Conservation (phyloP, 2,888 invertebrate species). For the Cantharis rustica region DNA sequence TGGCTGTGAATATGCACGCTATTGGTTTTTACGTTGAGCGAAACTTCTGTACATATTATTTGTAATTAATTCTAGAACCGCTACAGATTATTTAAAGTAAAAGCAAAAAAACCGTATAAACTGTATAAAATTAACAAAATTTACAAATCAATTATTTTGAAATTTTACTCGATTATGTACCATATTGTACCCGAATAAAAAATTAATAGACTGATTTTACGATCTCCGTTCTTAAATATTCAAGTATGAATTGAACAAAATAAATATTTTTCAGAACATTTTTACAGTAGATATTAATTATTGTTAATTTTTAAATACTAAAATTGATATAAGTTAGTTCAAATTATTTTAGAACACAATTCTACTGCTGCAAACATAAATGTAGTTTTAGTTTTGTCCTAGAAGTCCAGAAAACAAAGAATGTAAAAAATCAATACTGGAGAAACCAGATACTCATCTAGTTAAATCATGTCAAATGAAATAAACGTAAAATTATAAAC, state of each 20-base stretch:
- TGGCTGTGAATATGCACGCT: too few species aligned
- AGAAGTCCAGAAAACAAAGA: neutral
- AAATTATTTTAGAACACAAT: neutral
- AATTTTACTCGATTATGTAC: neutral
- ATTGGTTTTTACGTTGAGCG: too few species aligned
- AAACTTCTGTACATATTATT: too few species aligned
- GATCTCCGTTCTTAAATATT: neutral
- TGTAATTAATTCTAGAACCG: too few species aligned
- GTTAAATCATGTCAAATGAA: neutral
- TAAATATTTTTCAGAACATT: neutral
- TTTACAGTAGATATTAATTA: neutral
- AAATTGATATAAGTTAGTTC: neutral
- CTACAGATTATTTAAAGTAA: too few species aligned
- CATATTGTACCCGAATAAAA: too few species aligned
- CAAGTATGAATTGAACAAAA: neutral
- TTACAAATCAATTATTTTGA: neutral
- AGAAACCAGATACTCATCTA: neutral
- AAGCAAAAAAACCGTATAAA: neutral
- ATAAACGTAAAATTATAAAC: neutral
- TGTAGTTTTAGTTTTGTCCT: neutral
- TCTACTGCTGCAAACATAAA: neutral
- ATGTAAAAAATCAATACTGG: neutral
- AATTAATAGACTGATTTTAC: neutral
- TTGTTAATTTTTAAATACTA: neutral
- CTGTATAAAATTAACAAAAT: neutral